These are phyloP conservation scores for Syngnathoides biaculeatus DNA, from an alignment of 2,113 vertebrate species.

Conservation along the genomic window DNA sequence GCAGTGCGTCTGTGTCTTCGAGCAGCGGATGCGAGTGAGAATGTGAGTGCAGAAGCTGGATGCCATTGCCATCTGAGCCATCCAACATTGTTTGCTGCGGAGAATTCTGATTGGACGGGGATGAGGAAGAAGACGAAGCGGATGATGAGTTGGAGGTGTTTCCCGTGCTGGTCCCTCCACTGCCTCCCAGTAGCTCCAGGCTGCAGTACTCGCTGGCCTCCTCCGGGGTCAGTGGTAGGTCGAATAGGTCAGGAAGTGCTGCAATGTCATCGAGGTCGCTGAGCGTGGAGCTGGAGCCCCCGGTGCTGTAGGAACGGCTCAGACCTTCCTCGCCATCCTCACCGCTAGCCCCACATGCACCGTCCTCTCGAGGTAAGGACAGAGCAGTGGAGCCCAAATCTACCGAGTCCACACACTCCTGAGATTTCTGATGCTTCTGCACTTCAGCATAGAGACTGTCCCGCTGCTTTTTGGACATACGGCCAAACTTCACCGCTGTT, in stretches of 20 bases:
- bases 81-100: constrained; percentile 81
- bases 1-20: constrained; percentile 48
- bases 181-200: constrained; percentile 75
- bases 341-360: constrained; percentile 52
- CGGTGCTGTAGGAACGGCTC: constrained; percentile 81
- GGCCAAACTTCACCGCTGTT: constrained; percentile 89
- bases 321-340: constrained; percentile 53
- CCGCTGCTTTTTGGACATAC: constrained; percentile 93
- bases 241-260: constrained; percentile 81
- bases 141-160: constrained; percentile 74
- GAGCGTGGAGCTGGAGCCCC: constrained; percentile 78
- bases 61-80: constrained; percentile 63
- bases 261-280: constrained; percentile 87
- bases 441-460: constrained; percentile 91
- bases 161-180: constrained; percentile 50
- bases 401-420: constrained; percentile 66
- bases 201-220: constrained; percentile 81
- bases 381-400: constrained; percentile 73
- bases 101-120: constrained; percentile 77
- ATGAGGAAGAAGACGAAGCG: constrained; percentile 74
- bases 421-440: constrained; percentile 88
- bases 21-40: constrained; percentile 56
- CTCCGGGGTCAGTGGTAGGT: constrained; percentile 84
- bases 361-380: constrained; percentile 73
- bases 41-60: constrained; percentile 72